Evolutionary conservation across 2,888 invertebrate species (phyloP).

Genomic region (Timema podura): DNA sequence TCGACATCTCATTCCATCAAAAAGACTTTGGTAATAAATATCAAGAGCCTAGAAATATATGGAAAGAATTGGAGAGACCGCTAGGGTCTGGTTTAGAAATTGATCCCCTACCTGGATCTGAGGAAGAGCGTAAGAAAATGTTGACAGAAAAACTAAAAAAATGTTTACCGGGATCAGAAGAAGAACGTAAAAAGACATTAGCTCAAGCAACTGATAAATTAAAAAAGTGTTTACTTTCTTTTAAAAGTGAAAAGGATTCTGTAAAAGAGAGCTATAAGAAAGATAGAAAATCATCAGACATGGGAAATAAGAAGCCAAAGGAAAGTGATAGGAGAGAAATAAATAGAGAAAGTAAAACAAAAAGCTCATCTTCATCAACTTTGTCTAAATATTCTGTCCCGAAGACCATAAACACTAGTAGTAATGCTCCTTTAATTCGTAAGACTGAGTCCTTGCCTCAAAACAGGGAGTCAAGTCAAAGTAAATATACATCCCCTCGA

Average conservation of each 20-base stretch:
- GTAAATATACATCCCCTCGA: too few species aligned
- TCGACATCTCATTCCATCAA: too few species aligned
- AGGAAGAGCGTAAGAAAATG: constrained; percentile 22
- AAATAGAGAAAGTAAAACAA: constrained; percentile 3
- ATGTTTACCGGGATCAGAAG: constrained; percentile 19
- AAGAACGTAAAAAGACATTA: constrained; percentile 20
- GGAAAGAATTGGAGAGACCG: too few species aligned
- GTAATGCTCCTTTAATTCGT: too few species aligned
- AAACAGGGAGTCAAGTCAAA: too few species aligned
- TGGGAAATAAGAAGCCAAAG: neutral
- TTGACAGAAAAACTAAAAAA: neutral
- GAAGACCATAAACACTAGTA: too few species aligned
- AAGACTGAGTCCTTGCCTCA: too few species aligned
- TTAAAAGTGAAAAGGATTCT: constrained; percentile 17
- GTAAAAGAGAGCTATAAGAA: neutral
- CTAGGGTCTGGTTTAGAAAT: neutral
- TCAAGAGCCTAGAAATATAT: too few species aligned
- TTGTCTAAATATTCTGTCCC: too few species aligned
- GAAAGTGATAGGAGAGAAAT: constrained; percentile 18
- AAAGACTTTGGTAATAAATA: too few species aligned
- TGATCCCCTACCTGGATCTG: constrained; percentile 21
- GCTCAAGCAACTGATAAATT: constrained; percentile 21
- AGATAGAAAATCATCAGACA: neutral
- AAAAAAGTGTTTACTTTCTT: constrained; percentile 20
- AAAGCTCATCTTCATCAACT: neutral